phyloP scores from a whole-genome alignment of 1,140 invertebrate genomes.

The Drosophila quadrilineata region DNA sequence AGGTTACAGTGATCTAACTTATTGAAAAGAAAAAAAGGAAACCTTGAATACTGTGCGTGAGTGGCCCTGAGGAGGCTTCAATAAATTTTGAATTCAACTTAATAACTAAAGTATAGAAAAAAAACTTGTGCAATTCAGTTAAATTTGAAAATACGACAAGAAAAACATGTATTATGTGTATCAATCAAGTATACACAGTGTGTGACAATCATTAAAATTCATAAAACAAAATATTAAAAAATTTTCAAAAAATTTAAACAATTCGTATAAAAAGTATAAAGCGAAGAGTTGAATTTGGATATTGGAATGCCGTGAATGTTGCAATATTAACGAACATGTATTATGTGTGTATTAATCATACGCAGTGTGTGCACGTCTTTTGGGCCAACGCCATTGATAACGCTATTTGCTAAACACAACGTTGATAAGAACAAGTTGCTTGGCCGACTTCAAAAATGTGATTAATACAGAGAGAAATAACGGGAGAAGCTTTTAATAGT shows the following conservation, averaged over 20 bases:
- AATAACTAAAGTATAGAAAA: not conserved
- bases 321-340: constrained; percentile 41
- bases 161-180: not conserved
- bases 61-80: not conserved
- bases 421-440: constrained; percentile 52
- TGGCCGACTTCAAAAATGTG: constrained; percentile 6
- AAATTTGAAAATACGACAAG: too few relatives aligned
- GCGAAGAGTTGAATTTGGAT: not conserved
- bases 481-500: not conserved
- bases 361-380: constrained; percentile 29
- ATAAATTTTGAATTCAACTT: not conserved
- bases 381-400: constrained; percentile 47
- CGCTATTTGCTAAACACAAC: constrained; percentile 65
- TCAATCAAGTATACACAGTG: not conserved
- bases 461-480: constrained; percentile 18
- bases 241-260: not conserved
- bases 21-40: not conserved
- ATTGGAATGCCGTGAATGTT: constrained; percentile 30
- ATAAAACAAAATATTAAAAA: too few relatives aligned
- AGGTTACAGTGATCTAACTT: too few relatives aligned
- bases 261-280: not conserved
- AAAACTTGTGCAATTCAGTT: not conserved
- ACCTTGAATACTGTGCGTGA: constrained; percentile 10
- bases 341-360: constrained; percentile 60
- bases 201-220: too few relatives aligned